Base-by-base conservation (phyloP, 1,140 invertebrate genomes). In the Linepithema humile region DNA sequence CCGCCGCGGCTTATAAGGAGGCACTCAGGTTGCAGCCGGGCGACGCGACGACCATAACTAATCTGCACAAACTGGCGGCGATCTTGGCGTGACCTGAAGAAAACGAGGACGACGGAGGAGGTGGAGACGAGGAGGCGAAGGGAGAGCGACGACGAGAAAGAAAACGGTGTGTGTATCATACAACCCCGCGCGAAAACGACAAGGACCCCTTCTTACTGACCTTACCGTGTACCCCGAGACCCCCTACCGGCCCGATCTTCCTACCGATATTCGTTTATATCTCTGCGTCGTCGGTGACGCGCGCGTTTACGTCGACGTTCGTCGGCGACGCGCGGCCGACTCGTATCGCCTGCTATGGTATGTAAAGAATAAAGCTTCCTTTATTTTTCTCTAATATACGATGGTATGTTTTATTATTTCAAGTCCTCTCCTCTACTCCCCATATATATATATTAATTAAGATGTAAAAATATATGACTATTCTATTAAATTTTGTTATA, bases 31-130 rank as follows among this genome's bases (percentile, higher is more conserved):
- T 99, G 5, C 96, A 98, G 89, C 98, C 98, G 0, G 96, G 97
- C 72, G 98, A 99, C 94, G 95, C 96, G 29, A 97, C 98, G 32
- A 98, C 98, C 23, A 95, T 97, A 88, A 97, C 96, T 70, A 99
- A 99, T 94, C 95, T 99, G 23, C 96, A 97, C 91, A 98, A 98
- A 95, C 95, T 99, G 84, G 94, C 95, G 75, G 92, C 94, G 45
- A 93, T 95, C 20, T 93, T 95, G 92, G 95, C 94, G 90, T 95
- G 95, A 95, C 94, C 87, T 48, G 59, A 83, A 40, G 48, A 43
- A 70, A 17, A 7, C 48, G n/a, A 32, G 1, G 64, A 35, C 23
- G 65, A 62, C 40, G n/a, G 53, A 40, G 48, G 53, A 26, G 55
- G 45, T 40, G 45, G 83, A 32, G 60, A 62, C 17, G 29, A 40